Conservation (phyloP, 2,113 vertebrate genomes). For the Ovis aries region DNA sequence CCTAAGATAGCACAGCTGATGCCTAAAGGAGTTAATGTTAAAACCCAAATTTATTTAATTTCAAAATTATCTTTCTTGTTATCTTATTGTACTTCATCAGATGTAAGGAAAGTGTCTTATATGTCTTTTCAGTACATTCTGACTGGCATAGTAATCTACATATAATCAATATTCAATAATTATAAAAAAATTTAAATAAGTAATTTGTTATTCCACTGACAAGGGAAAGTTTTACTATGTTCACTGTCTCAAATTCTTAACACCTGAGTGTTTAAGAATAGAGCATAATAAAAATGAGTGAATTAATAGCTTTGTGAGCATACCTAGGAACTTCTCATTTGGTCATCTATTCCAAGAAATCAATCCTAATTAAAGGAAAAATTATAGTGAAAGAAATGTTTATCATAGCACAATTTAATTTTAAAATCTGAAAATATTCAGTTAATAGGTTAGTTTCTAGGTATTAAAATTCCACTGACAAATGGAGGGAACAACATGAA, state of each 20-base stretch:
- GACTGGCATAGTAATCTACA: not conserved
- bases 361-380: not conserved
- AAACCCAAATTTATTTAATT: not conserved
- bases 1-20: not conserved
- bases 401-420: not conserved
- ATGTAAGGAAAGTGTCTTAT: not conserved
- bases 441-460: not conserved
- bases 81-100: not conserved
- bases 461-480: not conserved
- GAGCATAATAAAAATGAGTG: not conserved
- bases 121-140: not conserved
- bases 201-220: not conserved
- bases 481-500: not conserved
- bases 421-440: not conserved
- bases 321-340: not conserved
- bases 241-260: not conserved
- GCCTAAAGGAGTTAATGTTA: not conserved
- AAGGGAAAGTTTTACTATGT: not conserved
- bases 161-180: not conserved
- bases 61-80: not conserved
- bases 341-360: not conserved
- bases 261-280: not conserved
- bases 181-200: not conserved
- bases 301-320: not conserved
- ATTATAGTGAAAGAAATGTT: not conserved